Percentiles rank a stretch among this genome's conserved stretches.
These are phyloP conservation scores for Meda fulgida DNA, from an alignment of 2,797 vertebrate genomes.

Conservation along the genomic window DNA sequence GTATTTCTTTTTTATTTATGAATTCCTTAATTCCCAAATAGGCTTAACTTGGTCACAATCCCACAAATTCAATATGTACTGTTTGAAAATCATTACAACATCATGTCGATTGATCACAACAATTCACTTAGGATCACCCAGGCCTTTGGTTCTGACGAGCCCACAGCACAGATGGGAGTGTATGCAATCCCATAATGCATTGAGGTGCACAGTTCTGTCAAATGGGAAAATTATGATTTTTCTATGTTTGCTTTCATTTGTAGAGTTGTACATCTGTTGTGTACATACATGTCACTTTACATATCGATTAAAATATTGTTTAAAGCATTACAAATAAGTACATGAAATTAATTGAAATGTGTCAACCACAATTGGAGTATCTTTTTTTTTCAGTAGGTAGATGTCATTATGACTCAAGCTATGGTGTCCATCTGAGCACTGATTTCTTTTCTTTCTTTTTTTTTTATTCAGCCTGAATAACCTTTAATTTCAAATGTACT, in stretches of 20 bases:
- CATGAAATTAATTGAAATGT: not conserved
- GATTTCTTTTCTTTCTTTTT: not conserved
- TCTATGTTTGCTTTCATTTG: not conserved
- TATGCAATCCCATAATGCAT: conserved; percentile 28
- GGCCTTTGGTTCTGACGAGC: conserved; percentile 13
- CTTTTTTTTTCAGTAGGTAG: not conserved
- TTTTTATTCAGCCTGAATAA: conserved; percentile 19
- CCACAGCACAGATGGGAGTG: conserved; percentile 14
- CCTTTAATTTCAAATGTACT: conserved; percentile 47
- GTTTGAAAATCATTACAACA: conserved; percentile 54
- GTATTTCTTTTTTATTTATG: not conserved
- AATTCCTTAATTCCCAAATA: not conserved
- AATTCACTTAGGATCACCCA: conserved; percentile 38
- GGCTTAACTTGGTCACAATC: not conserved
- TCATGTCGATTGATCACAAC: conserved; percentile 52
- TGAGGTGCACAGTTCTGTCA: conserved; percentile 16
- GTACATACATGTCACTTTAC: not conserved
- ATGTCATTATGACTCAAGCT: not conserved
- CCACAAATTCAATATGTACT: conserved; percentile 17
- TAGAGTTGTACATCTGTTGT: conserved; percentile 9
- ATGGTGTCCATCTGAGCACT: not conserved
- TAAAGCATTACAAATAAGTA: not conserved
- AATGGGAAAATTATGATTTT: not conserved
- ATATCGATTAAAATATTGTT: not conserved
- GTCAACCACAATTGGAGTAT: not conserved